phyloP scores from a whole-genome alignment of 2,113 vertebrate genomes.

The Platysternon megacephalum region DNA sequence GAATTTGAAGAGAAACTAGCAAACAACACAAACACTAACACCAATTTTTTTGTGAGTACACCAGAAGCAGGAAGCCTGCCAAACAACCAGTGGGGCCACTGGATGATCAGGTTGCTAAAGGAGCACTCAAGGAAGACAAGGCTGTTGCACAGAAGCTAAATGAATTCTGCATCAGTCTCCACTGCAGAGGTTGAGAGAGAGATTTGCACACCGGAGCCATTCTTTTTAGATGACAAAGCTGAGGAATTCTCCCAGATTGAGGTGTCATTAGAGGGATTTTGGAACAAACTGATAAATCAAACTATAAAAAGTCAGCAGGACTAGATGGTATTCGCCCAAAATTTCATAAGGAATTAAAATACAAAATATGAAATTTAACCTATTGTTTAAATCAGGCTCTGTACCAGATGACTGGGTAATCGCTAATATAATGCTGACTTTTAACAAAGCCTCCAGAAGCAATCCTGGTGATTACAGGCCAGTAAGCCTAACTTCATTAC shows the following conservation, averaged over 20 bases:
- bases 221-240: neutral
- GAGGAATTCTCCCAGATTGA: neutral
- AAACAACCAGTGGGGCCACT: neutral
- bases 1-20: neutral
- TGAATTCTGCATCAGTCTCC: neutral
- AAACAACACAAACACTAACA: neutral
- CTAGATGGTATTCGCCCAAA: neutral
- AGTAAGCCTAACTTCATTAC: neutral
- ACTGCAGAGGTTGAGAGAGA: neutral
- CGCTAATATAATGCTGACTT: neutral
- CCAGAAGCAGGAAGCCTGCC: neutral
- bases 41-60: neutral
- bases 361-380: neutral
- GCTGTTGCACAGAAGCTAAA: neutral
- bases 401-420: neutral
- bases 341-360: neutral
- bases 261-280: neutral
- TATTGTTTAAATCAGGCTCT: neutral
- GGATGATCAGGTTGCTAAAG: neutral
- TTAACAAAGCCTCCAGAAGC: neutral
- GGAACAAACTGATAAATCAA: neutral
- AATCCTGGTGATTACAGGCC: neutral
- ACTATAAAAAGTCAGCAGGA: neutral
- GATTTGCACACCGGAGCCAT: neutral
- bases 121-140: neutral